Conservation (phyloP, 30 jellyfish, hydroid and myxozoan species). For the Aurelia sp. region DNA sequence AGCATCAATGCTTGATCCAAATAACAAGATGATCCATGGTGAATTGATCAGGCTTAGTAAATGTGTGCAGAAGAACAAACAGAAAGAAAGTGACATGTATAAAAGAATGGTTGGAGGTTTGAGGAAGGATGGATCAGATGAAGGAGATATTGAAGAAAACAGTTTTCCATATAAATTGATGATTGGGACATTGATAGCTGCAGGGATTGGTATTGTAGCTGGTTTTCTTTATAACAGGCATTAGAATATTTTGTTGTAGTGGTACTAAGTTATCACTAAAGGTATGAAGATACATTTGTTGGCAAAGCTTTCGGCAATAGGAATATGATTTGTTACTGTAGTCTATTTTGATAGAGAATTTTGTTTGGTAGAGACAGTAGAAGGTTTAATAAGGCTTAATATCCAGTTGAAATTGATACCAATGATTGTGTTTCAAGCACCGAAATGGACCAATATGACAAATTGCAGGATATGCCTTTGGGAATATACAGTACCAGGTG, state of each 20-base stretch:
- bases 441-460: too few species aligned
- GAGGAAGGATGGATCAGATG: conserved; percentile 31
- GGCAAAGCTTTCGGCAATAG: too few species aligned
- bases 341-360: too few species aligned
- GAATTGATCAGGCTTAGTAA: conserved; percentile 71
- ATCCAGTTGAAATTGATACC: too few species aligned
- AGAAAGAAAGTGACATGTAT: conserved; percentile 89
- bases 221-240: conserved; percentile 65
- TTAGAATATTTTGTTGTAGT: not conserved
- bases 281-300: not conserved
- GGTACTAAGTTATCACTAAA: too few species aligned
- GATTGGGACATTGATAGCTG: conserved; percentile 73
- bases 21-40: conserved; percentile 61
- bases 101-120: conserved; percentile 82
- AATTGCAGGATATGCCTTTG: too few species aligned
- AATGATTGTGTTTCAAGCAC: too few species aligned
- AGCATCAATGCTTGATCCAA: conserved; percentile 87
- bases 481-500: too few species aligned
- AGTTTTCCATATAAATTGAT: conserved; percentile 28
- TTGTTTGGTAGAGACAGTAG: too few species aligned
- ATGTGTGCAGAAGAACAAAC: conserved; percentile 56
- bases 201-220: conserved; percentile 78
- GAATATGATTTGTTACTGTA: too few species aligned
- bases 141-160: conserved; percentile 3
- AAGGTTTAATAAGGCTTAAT: too few species aligned